These are phyloP conservation scores for Lineus longissimus DNA, from an alignment of 1,140 invertebrate species.

Conservation along the genomic window DNA sequence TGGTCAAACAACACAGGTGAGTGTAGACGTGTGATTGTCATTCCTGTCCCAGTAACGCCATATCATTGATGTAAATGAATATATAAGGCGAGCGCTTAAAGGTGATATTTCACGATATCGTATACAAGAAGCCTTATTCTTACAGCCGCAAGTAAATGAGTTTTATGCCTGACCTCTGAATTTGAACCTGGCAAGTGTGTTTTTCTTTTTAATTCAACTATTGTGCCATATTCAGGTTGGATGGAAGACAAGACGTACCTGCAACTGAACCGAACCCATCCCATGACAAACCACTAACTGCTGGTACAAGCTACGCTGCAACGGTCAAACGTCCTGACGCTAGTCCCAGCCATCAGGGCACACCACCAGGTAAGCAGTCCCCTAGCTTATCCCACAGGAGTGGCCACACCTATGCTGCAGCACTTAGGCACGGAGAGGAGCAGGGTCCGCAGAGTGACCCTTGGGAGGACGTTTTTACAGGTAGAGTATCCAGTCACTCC, in stretches of 20 bases:
- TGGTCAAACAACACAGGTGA: conserved; percentile 66
- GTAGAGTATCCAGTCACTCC: conserved; percentile 2
- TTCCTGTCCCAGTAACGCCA: background rate
- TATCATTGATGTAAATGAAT: background rate
- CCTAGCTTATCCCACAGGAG: conserved; percentile 4
- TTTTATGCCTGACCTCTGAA: too few relatives aligned
- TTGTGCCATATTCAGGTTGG: conserved; percentile 29
- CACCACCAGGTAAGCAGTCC: conserved; percentile 38
- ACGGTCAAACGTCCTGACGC: conserved; percentile 27
- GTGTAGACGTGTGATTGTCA: background rate
- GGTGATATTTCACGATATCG: background rate
- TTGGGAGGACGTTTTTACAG: background rate
- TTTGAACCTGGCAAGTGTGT: too few relatives aligned
- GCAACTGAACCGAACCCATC: conserved; percentile 18
- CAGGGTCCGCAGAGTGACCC: background rate
- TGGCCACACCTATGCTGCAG: conserved; percentile 4
- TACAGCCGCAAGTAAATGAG: too few relatives aligned
- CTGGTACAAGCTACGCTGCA: conserved; percentile 31
- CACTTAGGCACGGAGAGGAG: background rate
- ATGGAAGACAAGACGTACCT: conserved; percentile 30
- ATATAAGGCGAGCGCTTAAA: background rate
- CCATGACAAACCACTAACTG: conserved; percentile 33
- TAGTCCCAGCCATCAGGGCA: conserved; percentile 19
- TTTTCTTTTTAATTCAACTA: background rate
- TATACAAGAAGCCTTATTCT: too few relatives aligned